Percentiles rank a stretch among this genome's conserved stretches.
Evolutionary conservation across 1,140 invertebrate species (phyloP).

Genomic region (Berghia stephanieae): DNA sequence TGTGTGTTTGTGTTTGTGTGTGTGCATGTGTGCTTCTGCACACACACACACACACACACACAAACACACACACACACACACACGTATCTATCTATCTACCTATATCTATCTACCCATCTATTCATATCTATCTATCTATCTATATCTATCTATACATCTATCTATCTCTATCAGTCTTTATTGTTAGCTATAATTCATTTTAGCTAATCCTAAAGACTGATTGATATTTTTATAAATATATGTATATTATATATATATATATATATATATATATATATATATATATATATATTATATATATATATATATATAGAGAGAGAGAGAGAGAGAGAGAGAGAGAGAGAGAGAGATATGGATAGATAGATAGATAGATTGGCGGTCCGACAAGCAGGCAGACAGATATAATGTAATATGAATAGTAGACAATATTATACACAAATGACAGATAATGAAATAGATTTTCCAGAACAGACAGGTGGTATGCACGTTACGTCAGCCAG

Average conservation of each 20-base stretch:
- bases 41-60: no score
- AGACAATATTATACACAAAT: no score
- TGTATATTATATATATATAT: background rate
- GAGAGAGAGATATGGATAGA: constrained; percentile 15
- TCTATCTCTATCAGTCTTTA: background rate
- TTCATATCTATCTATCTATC: background rate
- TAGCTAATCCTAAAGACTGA: background rate
- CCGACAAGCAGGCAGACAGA: no score
- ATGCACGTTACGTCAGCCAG: no score
- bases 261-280: background rate
- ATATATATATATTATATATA: background rate
- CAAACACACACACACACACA: no score
- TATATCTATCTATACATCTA: background rate
- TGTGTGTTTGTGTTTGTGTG: no score
- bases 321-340: constrained; percentile 19
- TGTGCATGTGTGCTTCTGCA: no score
- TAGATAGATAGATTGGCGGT: constrained; percentile 19
- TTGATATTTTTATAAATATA: background rate
- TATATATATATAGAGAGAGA: constrained; percentile 13
- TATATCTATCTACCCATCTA: no score
- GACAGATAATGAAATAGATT: no score
- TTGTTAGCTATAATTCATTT: background rate
- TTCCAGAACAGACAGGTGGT: no score
- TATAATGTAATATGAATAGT: no score
- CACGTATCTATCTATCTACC: no score